Conservation (phyloP, 2,797 vertebrate species). For the Synaphobranchus kaupii region DNA sequence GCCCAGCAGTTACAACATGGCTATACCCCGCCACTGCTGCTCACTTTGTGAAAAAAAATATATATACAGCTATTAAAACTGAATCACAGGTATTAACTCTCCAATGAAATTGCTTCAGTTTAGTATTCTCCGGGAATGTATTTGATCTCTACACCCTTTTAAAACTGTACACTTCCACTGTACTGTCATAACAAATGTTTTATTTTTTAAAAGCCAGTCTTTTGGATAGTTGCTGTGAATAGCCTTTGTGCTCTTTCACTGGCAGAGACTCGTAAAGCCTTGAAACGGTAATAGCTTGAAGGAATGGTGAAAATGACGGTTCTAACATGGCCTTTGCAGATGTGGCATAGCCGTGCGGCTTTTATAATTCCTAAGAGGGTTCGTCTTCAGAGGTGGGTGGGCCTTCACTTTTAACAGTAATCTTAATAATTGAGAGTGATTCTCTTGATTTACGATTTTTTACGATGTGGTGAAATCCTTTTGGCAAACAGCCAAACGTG, state of each 20-base stretch:
- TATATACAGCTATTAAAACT: constrained; percentile 21
- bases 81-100: constrained; percentile 14
- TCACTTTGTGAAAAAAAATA: constrained; percentile 19
- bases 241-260: constrained; percentile 47
- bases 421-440: constrained; percentile 47
- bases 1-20: not conserved
- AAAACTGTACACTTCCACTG: constrained; percentile 24
- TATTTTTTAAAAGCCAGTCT: constrained; percentile 44
- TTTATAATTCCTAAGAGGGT: constrained; percentile 50
- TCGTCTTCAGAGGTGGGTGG: constrained; percentile 59
- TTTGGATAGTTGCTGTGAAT: constrained; percentile 55
- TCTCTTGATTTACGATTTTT: constrained; percentile 34
- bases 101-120: constrained; percentile 29
- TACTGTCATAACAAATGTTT: constrained; percentile 48
- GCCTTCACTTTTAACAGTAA: constrained; percentile 48
- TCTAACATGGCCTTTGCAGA: constrained; percentile 68
- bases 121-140: not conserved
- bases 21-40: constrained; percentile 7
- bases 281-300: constrained; percentile 67
- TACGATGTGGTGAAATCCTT: constrained; percentile 49
- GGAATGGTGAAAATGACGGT: constrained; percentile 65
- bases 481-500: not conserved
- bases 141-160: constrained; percentile 22
- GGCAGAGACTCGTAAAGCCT: constrained; percentile 51
- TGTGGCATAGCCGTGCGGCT: constrained; percentile 47